Evolutionary conservation across 2,797 vertebrate genomes (phyloP).

Genomic region (Lacerta bilineata): DNA sequence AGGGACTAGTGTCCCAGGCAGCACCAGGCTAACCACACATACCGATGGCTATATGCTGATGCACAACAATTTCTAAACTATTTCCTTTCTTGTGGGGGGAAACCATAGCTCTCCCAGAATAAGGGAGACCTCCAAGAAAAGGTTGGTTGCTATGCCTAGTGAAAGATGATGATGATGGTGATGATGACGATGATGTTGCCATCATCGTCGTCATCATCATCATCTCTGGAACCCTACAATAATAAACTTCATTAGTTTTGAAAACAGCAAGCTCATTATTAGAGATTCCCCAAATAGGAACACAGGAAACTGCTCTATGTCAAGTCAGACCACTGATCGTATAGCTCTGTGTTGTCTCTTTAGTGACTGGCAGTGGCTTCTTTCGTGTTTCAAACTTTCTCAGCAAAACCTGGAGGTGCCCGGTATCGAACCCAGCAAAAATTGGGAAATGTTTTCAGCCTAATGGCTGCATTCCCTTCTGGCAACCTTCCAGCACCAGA

Average conservation of each 20-base stretch:
- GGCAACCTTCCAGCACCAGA: too few species aligned
- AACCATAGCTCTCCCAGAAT: background rate
- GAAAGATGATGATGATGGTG: background rate
- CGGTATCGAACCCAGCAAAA: background rate
- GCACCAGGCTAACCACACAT: background rate
- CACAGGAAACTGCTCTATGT: background rate
- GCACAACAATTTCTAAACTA: accelerated
- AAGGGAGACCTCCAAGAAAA: conserved; percentile 1
- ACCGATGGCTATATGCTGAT: accelerated
- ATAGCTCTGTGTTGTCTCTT: background rate
- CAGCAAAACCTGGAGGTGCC: background rate
- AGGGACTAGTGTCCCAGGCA: background rate
- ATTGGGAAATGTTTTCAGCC: too few species aligned
- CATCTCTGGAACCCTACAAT: background rate
- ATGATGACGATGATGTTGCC: too few species aligned
- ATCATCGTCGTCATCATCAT: too few species aligned
- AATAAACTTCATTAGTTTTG: background rate
- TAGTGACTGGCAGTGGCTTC: background rate
- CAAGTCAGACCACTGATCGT: background rate
- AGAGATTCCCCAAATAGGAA: background rate
- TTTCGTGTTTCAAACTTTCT: background rate
- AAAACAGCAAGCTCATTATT: background rate
- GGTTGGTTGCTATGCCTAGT: background rate
- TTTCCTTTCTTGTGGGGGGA: background rate
- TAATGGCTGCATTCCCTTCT: too few species aligned